These are phyloP conservation scores for Diplodus sargus DNA, from an alignment of 2,797 vertebrate genomes.

Conservation along the genomic window DNA sequence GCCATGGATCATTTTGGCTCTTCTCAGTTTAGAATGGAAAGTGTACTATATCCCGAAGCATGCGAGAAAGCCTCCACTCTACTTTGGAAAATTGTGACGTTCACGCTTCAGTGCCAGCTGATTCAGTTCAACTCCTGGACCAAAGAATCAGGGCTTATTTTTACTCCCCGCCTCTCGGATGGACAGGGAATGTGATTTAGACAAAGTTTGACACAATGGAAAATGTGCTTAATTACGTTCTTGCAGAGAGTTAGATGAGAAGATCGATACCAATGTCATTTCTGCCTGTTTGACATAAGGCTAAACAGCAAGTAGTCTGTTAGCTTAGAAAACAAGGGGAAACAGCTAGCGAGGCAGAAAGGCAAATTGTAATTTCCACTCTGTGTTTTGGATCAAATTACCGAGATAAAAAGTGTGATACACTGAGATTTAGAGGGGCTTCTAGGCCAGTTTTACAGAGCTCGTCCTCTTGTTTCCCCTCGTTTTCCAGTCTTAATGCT, in stretches of 20 bases:
- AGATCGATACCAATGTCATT: background rate
- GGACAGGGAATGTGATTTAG: background rate
- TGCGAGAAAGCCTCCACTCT: constrained; percentile 35
- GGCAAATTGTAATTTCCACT: background rate
- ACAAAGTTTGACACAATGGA: background rate
- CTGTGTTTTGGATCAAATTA: background rate
- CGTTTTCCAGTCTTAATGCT: too few relatives aligned
- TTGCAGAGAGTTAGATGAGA: background rate
- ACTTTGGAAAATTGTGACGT: constrained; percentile 14
- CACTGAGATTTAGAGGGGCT: background rate
- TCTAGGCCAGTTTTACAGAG: background rate
- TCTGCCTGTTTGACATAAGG: background rate
- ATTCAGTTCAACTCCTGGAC: background rate
- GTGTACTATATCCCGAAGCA: constrained; percentile 29
- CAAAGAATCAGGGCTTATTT: background rate
- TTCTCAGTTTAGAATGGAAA: constrained; percentile 74
- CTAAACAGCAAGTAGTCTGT: background rate
- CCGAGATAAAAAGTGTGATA: background rate
- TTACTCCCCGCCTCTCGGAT: background rate
- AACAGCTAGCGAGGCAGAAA: background rate
- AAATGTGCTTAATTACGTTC: background rate
- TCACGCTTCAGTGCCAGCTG: constrained; percentile 14
- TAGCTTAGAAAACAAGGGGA: background rate
- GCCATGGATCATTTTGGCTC: constrained; percentile 65
- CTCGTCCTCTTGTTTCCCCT: background rate